A percentile compares a stretch with the other conserved stretches of the same genome.
phyloP scores from a whole-genome alignment of 1,140 invertebrate genomes.

The Zophobas atratus region DNA sequence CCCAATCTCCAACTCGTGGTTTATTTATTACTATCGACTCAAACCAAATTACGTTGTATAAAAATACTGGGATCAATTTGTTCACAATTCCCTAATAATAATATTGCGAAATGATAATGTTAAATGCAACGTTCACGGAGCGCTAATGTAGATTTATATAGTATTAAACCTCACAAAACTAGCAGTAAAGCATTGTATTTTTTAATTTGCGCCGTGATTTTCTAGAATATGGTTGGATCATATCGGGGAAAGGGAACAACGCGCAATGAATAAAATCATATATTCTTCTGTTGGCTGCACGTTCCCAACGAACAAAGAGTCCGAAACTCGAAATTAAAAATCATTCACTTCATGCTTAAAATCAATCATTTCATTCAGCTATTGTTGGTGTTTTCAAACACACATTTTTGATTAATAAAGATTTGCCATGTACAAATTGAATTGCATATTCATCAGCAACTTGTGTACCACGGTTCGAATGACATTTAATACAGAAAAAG shows the following conservation, averaged over 20 bases:
- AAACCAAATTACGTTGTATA: too few species aligned
- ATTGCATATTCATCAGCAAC: too few species aligned
- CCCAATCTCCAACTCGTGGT: too few species aligned
- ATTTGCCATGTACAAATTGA: not conserved
- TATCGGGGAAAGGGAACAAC: conserved; percentile 55
- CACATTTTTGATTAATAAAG: not conserved
- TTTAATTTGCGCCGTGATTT: conserved; percentile 60
- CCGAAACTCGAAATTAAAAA: conserved; percentile 58
- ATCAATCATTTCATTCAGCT: conserved; percentile 57
- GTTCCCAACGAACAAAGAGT: conserved; percentile 46
- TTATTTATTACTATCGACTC: too few species aligned
- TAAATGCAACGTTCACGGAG: too few species aligned
- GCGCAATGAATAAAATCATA: conserved; percentile 65
- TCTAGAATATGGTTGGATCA: conserved; percentile 53
- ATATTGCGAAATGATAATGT: too few species aligned
- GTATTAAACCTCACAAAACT: conserved; percentile 51
- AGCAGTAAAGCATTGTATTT: conserved; percentile 52
- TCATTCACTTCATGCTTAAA: conserved; percentile 61
- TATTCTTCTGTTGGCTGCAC: conserved; percentile 50
- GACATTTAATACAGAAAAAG: too few species aligned
- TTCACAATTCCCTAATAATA: too few species aligned
- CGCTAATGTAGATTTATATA: conserved; percentile 50
- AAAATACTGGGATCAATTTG: too few species aligned
- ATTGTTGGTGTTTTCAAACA: conserved; percentile 33
- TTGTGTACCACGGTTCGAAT: too few species aligned